Base-by-base conservation (phyloP, 1,140 invertebrate genomes). In the Helicoverpa zea region DNA sequence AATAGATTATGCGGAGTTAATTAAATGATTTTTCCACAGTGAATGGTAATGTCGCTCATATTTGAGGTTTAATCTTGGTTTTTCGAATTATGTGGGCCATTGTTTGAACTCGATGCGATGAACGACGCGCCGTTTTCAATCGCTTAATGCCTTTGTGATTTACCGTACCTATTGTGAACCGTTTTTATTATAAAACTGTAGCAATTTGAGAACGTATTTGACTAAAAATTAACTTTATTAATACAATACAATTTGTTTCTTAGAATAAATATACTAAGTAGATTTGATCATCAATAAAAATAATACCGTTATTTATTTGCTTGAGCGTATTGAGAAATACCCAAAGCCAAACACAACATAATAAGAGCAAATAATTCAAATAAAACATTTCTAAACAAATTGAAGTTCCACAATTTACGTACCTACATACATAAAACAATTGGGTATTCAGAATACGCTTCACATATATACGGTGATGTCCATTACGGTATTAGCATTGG, bases 1-100 rank as follows among this genome's bases (percentile, higher is more conserved):
- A 92, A 91, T 94, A 88, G 89, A 89, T 90, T 88, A 90, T 87
- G 88, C 82, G 82, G 86, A 88, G 78, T 89, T 90, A 91, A 92
- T 92, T 94, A 93, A 89, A 91, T 87, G 82, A 89, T 87, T 89
- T 88, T 87, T 83, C 82, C 82, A 63, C 80, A 88, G 78, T 79
- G 84, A 92, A 84, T 87, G 80, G 79, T 58, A 76, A 68, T 59
- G 54, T 72, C 73, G 35, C 51, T 78, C 75, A 78, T 78, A 66
- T 66, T 66, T 18, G 59, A 66, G 14, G 47, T 78, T 76, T 66
- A 56, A 66, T 78, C 23, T 29, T 66, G 75, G 30, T 63, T 76
- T 61, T 76, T 76, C 18, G 56, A 29, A 76, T 76, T 59, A 49
- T 68, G 35, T 68, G 43, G 64, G 35, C 43, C 64, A 68, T 68